A percentile compares a stretch with the other conserved stretches of the same genome.
Evolutionary conservation across 2,797 vertebrate species (phyloP).

Genomic region (Phrynocephalus forsythii): DNA sequence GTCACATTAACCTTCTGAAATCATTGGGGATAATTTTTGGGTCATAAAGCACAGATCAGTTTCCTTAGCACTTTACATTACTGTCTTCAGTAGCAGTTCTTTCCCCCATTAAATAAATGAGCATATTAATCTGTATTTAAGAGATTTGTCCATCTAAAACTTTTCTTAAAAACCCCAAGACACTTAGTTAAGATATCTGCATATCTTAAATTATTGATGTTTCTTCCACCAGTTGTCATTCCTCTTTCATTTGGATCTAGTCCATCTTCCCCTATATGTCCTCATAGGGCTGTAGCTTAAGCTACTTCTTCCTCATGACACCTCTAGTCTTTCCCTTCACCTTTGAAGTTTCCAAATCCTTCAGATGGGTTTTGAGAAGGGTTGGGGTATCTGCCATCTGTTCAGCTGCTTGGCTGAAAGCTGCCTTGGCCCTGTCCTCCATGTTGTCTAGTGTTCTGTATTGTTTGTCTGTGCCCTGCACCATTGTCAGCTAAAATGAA

Average conservation of each 20-base stretch:
- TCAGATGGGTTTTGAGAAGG: no score
- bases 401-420: background rate
- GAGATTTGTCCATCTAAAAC: background rate
- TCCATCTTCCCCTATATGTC: no score
- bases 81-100: background rate
- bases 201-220: no score
- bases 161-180: background rate
- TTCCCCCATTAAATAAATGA: background rate
- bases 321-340: no score
- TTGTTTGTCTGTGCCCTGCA: background rate
- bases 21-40: background rate
- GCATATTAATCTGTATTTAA: background rate
- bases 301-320: no score
- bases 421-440: background rate
- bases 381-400: no score
- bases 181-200: no score
- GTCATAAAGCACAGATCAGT: background rate
- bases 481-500: background rate
- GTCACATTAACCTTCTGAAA: background rate
- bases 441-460: background rate
- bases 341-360: background rate
- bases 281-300: no score
- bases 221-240: no score
- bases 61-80: background rate
- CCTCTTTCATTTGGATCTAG: no score